Evolutionary conservation across 2,113 vertebrate species (phyloP), one percentile per base, ranked within the genome.

Genomic region (Chionomys nivalis): DNA sequence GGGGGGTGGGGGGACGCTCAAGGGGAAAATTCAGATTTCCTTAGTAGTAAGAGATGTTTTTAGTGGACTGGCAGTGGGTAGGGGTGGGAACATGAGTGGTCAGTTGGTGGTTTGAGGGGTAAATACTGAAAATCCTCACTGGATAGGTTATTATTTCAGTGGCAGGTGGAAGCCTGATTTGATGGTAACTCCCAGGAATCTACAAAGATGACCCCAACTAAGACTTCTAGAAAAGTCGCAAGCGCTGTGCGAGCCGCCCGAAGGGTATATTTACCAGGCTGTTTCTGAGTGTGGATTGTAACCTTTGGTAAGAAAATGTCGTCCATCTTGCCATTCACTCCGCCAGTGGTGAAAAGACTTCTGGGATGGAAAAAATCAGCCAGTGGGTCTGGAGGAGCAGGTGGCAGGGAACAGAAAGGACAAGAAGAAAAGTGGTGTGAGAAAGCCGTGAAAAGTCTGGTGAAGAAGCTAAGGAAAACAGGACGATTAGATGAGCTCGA

Each of bases 341-440:
- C 99, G 16, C 99, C 99, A 0, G 99, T 99, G 87, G 99, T 99
- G 97, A 99, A 99, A 98, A 99, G 99, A 87, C 98, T 99, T 79
- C 98, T 99, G 96, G 99, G 99, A 76, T 99, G 99, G 99, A 99
- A 99, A 98, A 99, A 99, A 86, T 99, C 99, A 0, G 99, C 99
- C 16, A 98, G 98, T 11, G 99, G 99, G 49, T 98, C 99, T 19
- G 98, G 97, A 93, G 99, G 98, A 63, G 99, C 99, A n/a, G 99
- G 99, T 19, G 99, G 99, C 1, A 98, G 99, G 93, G 99, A 99
- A 97, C 99, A 99, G 98, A 99, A 99, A 7, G 99, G 99, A 17
- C 99, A 99, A 98, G 99, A 99, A 98, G 99, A 99, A 78, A 99
- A 99, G 87, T 99, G 99, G 99, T 99, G 99, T 78, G 99, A 99